Base-by-base conservation (phyloP, 2,888 invertebrate genomes). In the Drosophila prolongata region DNA sequence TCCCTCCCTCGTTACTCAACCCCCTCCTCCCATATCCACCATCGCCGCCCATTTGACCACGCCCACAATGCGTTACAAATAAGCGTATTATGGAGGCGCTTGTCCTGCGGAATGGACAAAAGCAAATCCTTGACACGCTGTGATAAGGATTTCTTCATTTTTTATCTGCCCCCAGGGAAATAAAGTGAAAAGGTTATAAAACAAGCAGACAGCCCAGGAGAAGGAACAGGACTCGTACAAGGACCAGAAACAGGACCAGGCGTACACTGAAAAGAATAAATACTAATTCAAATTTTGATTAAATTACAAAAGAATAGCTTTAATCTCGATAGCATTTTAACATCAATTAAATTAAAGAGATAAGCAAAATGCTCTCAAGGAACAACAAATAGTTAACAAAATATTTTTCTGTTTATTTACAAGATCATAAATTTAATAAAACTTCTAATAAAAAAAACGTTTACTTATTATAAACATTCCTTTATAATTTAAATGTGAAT, bases 61-160 rank as follows among this genome's bases (percentile, higher is more conserved):
- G 82, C 82, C 85, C 87, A 79, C 71, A 69, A 80, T 73, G 80
- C 88, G 88, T 80, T 89, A 86, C 87, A 88, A 85, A 88, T 88
- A 87, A 89, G 86, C 86, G 86, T 87, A 89, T 86, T 89, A 89
- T 87, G 87, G 81, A 75, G 76, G 71, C 73, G 86, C 81, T 75
- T 81, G 87, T 86, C 81, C 87, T 83, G 67, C 57, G 79, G 75
- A 76, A 80, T 84, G 89, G 79, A 86, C 83, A 88, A 77, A 84
- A 83, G 86, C 80, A 90, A 89, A 90, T 90, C 90, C 89, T 89
- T 90, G 89, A 90, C 89, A 89, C 90, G 87, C 87, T 85, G 86
- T 88, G 89, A 89, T 89, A 89, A 89, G 90, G 89, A 89, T 89
- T 90, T 89, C 84, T 89, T 90, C 90, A 89, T 89, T 90, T 89